These are phyloP conservation scores for Rhopalosiphum padi DNA, from an alignment of 1,140 invertebrate genomes.

Conservation along the genomic window DNA sequence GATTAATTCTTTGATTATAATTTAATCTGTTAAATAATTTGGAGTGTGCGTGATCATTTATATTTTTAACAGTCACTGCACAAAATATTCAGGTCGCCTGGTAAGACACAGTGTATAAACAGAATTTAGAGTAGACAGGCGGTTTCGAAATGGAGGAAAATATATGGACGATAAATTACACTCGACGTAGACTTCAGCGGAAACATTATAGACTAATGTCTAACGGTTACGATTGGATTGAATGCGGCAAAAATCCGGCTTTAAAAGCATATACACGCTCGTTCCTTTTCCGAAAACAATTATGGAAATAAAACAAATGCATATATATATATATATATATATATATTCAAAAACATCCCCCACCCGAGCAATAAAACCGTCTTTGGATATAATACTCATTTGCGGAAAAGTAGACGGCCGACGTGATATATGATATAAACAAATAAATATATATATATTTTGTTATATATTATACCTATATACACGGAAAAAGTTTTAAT, in stretches of 20 bases:
- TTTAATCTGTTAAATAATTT: background rate
- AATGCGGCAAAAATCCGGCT: constrained; percentile 28
- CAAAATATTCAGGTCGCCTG: background rate
- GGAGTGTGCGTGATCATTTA: background rate
- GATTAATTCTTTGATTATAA: background rate
- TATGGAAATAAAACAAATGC: constrained; percentile 24
- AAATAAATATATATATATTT: background rate
- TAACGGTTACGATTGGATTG: background rate
- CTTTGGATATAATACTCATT: background rate
- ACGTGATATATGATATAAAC: background rate
- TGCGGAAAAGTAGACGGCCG: background rate
- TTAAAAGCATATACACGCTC: background rate
- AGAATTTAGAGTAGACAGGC: background rate
- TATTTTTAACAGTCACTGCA: constrained; percentile 20
- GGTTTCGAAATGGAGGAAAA: background rate
- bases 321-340: background rate
- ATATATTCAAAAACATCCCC: background rate
- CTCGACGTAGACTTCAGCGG: constrained; percentile 18
- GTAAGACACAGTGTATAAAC: background rate
- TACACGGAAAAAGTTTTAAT: background rate
- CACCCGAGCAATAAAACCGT: constrained; percentile 29
- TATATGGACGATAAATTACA: constrained; percentile 30
- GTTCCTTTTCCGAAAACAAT: constrained; percentile 37
- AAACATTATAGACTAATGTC: constrained; percentile 13
- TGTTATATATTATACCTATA: background rate